Evolutionary conservation across 37 sponge, comb jelly and placozoan species (phyloP).

Genomic region (Aplysina aerophoba): DNA sequence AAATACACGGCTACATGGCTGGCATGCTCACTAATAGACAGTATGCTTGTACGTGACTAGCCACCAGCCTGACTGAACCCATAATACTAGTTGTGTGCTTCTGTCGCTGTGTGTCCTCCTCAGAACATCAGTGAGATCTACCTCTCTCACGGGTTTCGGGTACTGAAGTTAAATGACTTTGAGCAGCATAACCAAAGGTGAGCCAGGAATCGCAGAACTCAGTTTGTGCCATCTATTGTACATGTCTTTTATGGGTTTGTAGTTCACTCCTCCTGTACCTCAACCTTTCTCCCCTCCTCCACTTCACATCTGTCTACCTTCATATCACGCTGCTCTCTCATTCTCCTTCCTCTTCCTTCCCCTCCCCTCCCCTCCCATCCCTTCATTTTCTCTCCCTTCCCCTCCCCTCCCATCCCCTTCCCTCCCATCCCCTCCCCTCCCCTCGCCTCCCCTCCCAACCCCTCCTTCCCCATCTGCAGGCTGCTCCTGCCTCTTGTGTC

Average conservation of each 20-base stretch:
- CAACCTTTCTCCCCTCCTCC: no score
- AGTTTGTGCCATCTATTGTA: background rate
- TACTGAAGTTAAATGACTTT: conserved; percentile 73
- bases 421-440: conserved; percentile 3
- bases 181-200: conserved; percentile 47
- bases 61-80: no score
- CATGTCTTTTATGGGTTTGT: no score
- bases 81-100: no score
- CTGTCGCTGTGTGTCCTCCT: no score
- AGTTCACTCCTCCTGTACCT: no score
- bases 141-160: conserved; percentile 64
- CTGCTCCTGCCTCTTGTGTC: conserved; percentile 67
- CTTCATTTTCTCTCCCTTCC: no score
- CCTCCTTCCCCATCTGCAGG: conserved; percentile 14
- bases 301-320: no score
- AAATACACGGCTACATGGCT: no score
- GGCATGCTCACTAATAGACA: no score
- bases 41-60: no score
- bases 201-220: background rate
- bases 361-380: background rate
- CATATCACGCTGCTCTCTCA: background rate
- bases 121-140: conserved; percentile 71
- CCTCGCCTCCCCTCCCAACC: background rate
- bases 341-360: background rate
- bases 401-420: conserved; percentile 17